Evolutionary conservation across 2,797 vertebrate species (phyloP).

Genomic region (Parauchenoglanis punctatus): DNA sequence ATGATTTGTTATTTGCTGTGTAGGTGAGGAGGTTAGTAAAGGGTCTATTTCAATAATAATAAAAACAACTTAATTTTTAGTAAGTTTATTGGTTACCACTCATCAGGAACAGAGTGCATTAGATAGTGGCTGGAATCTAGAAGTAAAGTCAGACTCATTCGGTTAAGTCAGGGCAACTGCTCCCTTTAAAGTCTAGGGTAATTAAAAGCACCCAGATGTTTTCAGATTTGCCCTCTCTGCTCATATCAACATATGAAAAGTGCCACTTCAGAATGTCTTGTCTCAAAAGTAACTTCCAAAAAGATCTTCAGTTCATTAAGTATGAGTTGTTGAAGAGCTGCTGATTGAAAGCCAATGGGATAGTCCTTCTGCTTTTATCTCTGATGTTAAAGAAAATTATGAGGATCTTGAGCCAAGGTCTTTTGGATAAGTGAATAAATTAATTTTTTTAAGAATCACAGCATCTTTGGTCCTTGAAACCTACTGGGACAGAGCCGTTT

Average conservation of each 20-base stretch:
- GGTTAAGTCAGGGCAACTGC: constrained; percentile 72
- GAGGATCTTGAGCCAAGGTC: constrained; percentile 75
- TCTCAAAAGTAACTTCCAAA: constrained; percentile 81
- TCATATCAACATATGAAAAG: constrained; percentile 79
- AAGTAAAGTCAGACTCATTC: constrained; percentile 71
- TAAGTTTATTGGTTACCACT: constrained; percentile 29
- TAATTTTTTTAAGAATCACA: constrained; percentile 83
- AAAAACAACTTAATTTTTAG: not conserved
- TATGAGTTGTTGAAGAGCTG: constrained; percentile 77
- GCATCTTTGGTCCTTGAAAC: constrained; percentile 79
- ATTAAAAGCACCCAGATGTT: constrained; percentile 78
- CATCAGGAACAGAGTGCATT: constrained; percentile 59
- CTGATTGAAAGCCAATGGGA: constrained; percentile 82
- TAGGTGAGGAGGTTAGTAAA: not conserved
- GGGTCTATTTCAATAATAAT: not conserved
- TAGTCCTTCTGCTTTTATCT: constrained; percentile 81
- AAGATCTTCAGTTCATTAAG: constrained; percentile 81
- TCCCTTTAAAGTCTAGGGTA: constrained; percentile 72
- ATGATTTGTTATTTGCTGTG: not conserved
- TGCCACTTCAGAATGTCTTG: constrained; percentile 79
- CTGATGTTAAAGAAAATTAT: constrained; percentile 76
- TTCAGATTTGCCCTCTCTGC: constrained; percentile 73
- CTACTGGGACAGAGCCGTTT: constrained; percentile 72
- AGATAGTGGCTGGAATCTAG: constrained; percentile 63
- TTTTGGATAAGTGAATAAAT: constrained; percentile 83